Conservation (phyloP, 2,797 vertebrate genomes). For the Acrossocheilus wenchowensis region DNA sequence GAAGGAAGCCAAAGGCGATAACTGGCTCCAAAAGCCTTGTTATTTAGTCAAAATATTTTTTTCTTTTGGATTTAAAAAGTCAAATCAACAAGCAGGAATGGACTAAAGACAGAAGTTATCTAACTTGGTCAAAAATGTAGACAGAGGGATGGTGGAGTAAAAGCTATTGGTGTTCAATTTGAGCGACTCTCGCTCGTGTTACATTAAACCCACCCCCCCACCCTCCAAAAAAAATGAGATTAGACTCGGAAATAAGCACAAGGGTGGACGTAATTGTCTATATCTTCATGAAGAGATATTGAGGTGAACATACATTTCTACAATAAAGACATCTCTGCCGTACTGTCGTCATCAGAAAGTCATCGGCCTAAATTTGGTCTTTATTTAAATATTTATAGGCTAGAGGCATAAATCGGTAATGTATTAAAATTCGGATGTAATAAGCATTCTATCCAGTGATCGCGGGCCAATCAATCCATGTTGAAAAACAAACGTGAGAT, state of each 20-base stretch:
- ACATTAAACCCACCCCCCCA: slow-evolving; percentile 51
- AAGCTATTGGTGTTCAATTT: slow-evolving; percentile 55
- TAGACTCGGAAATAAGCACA: slow-evolving; percentile 39
- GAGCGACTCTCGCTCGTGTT: slow-evolving; percentile 48
- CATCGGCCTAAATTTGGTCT: slow-evolving; percentile 75
- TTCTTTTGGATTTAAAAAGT: not conserved
- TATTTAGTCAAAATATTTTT: not conserved
- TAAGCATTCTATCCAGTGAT: slow-evolving; percentile 34
- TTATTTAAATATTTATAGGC: slow-evolving; percentile 66
- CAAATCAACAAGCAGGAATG: not conserved
- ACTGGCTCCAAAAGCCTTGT: slow-evolving; percentile 2
- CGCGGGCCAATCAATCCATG: slow-evolving; percentile 43
- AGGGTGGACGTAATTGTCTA: slow-evolving; percentile 23
- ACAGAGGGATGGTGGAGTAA: not conserved
- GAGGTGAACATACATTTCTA: slow-evolving; percentile 60
- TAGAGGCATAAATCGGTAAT: slow-evolving; percentile 39
- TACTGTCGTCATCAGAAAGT: slow-evolving; percentile 79
- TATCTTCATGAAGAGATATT: slow-evolving; percentile 60
- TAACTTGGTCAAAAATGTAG: slow-evolving; percentile 27
- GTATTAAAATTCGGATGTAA: slow-evolving; percentile 30
- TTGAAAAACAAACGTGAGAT: slow-evolving; percentile 51
- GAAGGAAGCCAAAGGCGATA: not conserved
- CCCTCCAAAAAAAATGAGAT: slow-evolving; percentile 29
- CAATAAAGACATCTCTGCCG: slow-evolving; percentile 65
- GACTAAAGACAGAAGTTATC: slow-evolving; percentile 20